These are phyloP conservation scores for Doryteuthis pealeii DNA, from an alignment of 1,140 invertebrate genomes.

Conservation along the genomic window DNA sequence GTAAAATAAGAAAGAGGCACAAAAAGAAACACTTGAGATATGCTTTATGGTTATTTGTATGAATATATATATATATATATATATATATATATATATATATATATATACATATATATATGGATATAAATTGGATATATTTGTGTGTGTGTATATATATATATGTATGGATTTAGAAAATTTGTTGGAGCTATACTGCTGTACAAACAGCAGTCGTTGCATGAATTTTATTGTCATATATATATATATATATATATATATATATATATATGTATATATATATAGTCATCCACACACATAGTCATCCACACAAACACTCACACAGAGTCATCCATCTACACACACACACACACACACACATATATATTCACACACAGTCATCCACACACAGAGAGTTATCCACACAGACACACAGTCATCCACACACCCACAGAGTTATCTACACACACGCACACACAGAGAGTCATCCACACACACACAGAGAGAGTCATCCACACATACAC, in stretches of 20 bases:
- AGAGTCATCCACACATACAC: neutral
- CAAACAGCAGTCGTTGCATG: neutral
- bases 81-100: too few species aligned
- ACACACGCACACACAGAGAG: neutral
- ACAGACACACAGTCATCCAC: neutral
- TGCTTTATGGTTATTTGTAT: too few species aligned
- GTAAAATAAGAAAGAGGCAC: too few species aligned
- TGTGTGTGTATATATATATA: neutral
- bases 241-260: slow-evolving; percentile 4
- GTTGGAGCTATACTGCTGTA: neutral
- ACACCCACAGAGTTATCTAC: neutral
- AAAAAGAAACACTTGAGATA: too few species aligned
- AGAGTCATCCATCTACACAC: too few species aligned
- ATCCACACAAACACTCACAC: neutral
- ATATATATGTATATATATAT: slow-evolving; percentile 1
- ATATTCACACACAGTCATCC: neutral
- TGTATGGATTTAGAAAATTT: neutral
- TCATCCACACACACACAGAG: neutral
- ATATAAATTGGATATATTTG: neutral
- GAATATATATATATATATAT: too few species aligned
- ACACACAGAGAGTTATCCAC: neutral
- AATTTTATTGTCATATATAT: neutral
- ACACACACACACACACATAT: neutral
- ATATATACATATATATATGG: too few species aligned
- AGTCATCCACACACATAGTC: too few species aligned